Conservation (phyloP, 2,888 invertebrate species). For the Clusia tigrina region DNA sequence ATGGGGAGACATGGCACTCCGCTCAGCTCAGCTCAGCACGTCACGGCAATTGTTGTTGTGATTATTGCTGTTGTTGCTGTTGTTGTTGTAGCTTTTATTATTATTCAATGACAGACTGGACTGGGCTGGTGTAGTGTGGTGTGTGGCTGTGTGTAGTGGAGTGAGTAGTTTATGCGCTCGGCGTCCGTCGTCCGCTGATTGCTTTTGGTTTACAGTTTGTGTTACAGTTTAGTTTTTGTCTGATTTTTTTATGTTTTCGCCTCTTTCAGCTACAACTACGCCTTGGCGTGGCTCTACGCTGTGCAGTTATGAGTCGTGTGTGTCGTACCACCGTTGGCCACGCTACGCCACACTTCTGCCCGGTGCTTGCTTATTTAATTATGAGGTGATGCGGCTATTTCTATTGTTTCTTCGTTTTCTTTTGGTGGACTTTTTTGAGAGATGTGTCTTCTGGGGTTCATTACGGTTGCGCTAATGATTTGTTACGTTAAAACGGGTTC, state of each 20-base stretch:
- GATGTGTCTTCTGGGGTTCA: neutral
- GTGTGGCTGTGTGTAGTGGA: neutral
- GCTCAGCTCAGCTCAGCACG: too few relatives aligned
- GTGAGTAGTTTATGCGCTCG: neutral
- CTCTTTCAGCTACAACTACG: neutral
- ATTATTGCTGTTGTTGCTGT: too few relatives aligned
- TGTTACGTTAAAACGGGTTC: neutral
- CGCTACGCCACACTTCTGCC: too few relatives aligned
- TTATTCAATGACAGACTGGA: neutral
- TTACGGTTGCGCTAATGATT: constrained; percentile 3
- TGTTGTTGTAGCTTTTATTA: too few relatives aligned
- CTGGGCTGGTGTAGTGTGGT: neutral
- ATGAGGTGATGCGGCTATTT: constrained; percentile 4
- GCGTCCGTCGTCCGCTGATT: neutral
- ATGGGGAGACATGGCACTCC: neutral
- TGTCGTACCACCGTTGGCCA: neutral
- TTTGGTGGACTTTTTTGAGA: neutral
- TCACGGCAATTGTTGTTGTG: too few relatives aligned
- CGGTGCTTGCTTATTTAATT: neutral
- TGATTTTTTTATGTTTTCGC: neutral
- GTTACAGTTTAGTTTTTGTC: constrained; percentile 7
- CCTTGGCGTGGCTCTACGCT: neutral
- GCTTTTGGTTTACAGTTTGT: constrained; percentile 2
- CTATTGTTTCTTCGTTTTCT: neutral
- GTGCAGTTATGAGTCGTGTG: neutral